Conservation (phyloP, 2,888 invertebrate genomes). For the Athalia rosae region DNA sequence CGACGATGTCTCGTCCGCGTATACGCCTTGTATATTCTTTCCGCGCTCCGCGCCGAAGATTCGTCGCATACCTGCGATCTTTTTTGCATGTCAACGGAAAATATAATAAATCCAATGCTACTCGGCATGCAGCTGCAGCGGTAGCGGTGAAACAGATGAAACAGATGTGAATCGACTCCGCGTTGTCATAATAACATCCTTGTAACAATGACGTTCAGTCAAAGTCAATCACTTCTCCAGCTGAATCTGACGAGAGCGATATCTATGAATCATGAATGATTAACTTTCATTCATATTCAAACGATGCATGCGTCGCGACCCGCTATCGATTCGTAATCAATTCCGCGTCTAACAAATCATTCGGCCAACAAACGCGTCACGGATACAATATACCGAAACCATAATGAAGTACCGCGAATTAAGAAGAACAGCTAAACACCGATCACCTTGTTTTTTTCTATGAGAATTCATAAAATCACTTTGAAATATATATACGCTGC, state of each 20-base stretch:
- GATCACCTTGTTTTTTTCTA: too few species aligned
- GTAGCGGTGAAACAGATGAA: neutral
- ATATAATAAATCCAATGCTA: slow-evolving; percentile 10
- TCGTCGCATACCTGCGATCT: too few species aligned
- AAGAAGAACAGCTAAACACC: neutral
- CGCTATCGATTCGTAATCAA: neutral
- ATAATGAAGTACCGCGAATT: neutral
- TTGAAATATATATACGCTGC: too few species aligned
- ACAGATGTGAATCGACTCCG: neutral
- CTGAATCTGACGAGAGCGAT: slow-evolving; percentile 14
- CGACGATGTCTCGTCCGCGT: too few species aligned
- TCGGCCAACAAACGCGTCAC: neutral
- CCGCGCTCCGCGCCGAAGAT: too few species aligned
- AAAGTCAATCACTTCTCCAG: slow-evolving; percentile 10
- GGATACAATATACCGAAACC: neutral
- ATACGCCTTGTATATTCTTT: too few species aligned
- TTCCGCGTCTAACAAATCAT: neutral
- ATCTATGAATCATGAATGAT: slow-evolving; percentile 24
- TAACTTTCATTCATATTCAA: neutral
- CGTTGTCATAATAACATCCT: neutral
- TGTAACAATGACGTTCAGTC: neutral
- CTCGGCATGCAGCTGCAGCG: neutral
- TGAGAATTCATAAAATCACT: too few species aligned
- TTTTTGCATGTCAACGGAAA: neutral
- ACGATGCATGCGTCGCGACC: neutral